Evolutionary conservation across 2,113 vertebrate genomes (phyloP).

Genomic region (Apteryx owenii): DNA sequence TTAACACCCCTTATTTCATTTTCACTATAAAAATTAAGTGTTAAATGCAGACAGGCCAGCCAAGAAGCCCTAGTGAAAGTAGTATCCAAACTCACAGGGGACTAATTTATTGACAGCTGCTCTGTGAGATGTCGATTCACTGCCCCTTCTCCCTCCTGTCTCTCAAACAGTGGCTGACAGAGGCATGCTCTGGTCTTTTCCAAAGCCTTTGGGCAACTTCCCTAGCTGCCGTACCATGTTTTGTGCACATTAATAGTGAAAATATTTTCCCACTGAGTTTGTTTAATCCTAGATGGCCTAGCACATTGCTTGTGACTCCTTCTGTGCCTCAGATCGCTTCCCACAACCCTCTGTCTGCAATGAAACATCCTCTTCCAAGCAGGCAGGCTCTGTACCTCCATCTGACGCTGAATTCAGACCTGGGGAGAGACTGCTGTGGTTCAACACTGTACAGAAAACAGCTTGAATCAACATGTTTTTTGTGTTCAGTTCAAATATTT

Average conservation of each 20-base stretch:
- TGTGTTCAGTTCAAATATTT: background rate
- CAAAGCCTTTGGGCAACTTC: background rate
- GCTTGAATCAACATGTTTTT: accelerated
- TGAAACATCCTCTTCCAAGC: accelerated
- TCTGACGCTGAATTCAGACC: background rate
- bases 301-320: background rate
- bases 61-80: background rate
- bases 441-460: background rate
- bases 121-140: background rate
- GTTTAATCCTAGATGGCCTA: background rate
- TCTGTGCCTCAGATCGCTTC: background rate
- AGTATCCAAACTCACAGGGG: background rate
- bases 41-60: background rate
- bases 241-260: background rate
- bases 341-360: background rate
- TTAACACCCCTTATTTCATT: background rate
- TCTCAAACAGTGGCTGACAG: accelerated
- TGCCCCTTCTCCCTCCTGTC: accelerated
- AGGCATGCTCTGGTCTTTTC: background rate
- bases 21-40: background rate
- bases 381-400: background rate
- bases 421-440: accelerated
- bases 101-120: background rate
- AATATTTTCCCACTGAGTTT: background rate
- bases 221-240: background rate